Evolutionary conservation across 1,140 invertebrate genomes (phyloP), one percentile per base, ranked within the genome.

Genomic region (Antheraea mylitta): DNA sequence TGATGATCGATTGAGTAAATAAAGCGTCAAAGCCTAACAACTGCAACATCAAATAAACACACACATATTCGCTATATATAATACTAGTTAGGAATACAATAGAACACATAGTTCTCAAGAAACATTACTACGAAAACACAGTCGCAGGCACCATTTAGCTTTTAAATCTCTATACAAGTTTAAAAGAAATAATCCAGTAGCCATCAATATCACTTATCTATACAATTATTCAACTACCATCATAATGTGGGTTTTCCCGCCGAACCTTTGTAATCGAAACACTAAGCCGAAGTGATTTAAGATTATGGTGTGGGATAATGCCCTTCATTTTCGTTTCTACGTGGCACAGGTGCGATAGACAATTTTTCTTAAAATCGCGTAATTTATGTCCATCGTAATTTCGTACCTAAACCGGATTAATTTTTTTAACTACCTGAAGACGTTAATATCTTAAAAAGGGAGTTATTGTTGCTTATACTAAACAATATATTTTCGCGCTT

Each of bases 231-330:
- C 84, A 86, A 87, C 79, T 82, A 85, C 80, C 77, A 80, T 89
- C 85, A 89, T 89, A 87, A 89, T 87, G 87, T 89, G 80, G 81
- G 82, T 78, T 88, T 86, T 78, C 73, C 76, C 68, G 76, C 75
- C 77, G 85, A 83, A 79, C 85, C 87, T 89, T 89, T 89, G 85
- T 83, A 84, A 89, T 86, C 82, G 85, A 89, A 87, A 86, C 80
- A 85, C 84, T 89, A 86, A 87, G 84, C 84, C 87, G 70, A 80
- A 86, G 85, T 89, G 87, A 89, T 89, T 89, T 89, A 89, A 86
- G 87, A 86, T 89, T 87, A 89, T 89, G 83, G 87, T 83, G 78
- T 78, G 86, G 83, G 85, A 86, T 89, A 87, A 89, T 86, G 78
- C 81, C 80, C 69, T 81, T 81, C 85, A 87, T 83, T 86, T 82